Percentiles rank a stretch among this genome's conserved stretches.
phyloP scores from a whole-genome alignment of 2,888 invertebrate species.

The Mimumesa dahlbomi region DNA sequence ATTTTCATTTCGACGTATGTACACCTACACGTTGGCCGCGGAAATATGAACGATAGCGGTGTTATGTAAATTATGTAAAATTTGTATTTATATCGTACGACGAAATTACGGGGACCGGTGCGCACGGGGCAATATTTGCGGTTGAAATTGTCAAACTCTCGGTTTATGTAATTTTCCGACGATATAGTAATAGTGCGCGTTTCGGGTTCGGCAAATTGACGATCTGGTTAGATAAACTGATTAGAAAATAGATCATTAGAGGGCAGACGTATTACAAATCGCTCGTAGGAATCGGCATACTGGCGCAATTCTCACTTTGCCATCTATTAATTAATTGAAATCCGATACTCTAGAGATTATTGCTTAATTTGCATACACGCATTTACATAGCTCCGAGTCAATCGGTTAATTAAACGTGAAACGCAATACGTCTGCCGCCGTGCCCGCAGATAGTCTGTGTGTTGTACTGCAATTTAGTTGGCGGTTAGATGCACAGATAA shows the following conservation, averaged over 20 bases:
- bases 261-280: neutral
- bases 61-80: too few species aligned
- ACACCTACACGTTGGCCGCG: too few species aligned
- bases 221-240: neutral
- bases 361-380: slow-evolving; percentile 52
- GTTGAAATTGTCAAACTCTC: too few species aligned
- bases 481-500: slow-evolving; percentile 48
- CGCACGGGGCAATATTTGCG: too few species aligned
- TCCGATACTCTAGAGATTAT: slow-evolving; percentile 51
- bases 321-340: slow-evolving; percentile 52
- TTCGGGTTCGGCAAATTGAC: too few species aligned
- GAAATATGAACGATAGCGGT: too few species aligned
- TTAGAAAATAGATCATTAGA: neutral
- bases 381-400: slow-evolving; percentile 54
- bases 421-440: slow-evolving; percentile 42
- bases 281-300: slow-evolving; percentile 13
- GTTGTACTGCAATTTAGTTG: slow-evolving; percentile 43
- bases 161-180: too few species aligned
- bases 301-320: slow-evolving; percentile 39
- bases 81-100: too few species aligned
- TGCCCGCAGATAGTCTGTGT: slow-evolving; percentile 33
- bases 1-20: too few species aligned
- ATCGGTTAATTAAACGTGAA: slow-evolving; percentile 62
- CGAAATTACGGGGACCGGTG: too few species aligned
- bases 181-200: too few species aligned